Base-by-base conservation (phyloP, 92 coral and sea anemone genomes). In the Zoanthus gigantus region DNA sequence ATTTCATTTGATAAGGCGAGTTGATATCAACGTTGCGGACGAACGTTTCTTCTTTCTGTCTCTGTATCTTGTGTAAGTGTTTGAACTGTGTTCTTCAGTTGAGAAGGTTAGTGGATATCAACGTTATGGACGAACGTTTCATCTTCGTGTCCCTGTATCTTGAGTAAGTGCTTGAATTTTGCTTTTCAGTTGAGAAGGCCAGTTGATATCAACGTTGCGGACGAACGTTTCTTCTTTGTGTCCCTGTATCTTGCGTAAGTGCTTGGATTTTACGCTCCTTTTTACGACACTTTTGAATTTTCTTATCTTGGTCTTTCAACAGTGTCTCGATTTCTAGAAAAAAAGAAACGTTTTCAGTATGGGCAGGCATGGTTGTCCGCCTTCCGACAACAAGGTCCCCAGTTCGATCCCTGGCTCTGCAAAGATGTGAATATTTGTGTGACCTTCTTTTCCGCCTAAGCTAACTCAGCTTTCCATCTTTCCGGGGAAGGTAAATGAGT, bases 231-330 rank as follows among this genome's bases (percentile, higher is more conserved):
- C 31, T 66, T 28, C 76, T 81, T 18, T 58, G 29, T 37, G 44
- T 11, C 16, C 12, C 16, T 12, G 57, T 6, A 28, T 14, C 75
- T 10, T 81, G 61, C 13, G 85, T 42, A 6, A 96, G 52, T 13
- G 93, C 90, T 45, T 96, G 93, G 9, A 94, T 93, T 71, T 86
- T 93, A 74, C 84, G 87, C 72, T 96, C 98, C 71, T 90, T 95
- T 67, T 94, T 95, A 30, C 98, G 94, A 85, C 99, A 97, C 81
- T 85, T 88, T 72, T 91, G 89, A 82, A 97, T 95, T 61, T 95
- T 91, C 34, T 88, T 94, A 81, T 97, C 97, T 82, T 97, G 99
- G 47, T 96, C 97, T 46, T 90, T 90, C 52, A 97, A 84, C 82
- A 97, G 92, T 71, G 92, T 92, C 48, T 94, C 95, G 71, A 97